These are phyloP conservation scores for Gopherus flavomarginatus DNA, from an alignment of 2,113 vertebrate genomes.

Conservation along the genomic window DNA sequence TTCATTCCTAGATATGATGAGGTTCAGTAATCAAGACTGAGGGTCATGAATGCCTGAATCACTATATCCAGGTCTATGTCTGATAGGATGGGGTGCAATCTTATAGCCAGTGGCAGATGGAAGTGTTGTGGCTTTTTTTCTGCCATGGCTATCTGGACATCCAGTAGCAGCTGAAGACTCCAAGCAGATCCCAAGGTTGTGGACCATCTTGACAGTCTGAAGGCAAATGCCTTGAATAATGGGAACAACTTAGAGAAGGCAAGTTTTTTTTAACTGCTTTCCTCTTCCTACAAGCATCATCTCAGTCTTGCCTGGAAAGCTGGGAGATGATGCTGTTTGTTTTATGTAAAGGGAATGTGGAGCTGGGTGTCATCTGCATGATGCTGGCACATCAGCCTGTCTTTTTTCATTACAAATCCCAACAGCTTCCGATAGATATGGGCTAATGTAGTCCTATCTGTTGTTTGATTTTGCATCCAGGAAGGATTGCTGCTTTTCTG, in stretches of 20 bases:
- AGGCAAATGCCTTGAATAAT: background rate
- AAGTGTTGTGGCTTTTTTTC: background rate
- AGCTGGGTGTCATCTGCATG: background rate
- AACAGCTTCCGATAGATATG: background rate
- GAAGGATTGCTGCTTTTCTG: background rate
- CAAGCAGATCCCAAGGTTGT: background rate
- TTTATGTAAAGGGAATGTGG: background rate
- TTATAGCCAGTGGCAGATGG: rapidly evolving
- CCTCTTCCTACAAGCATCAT: background rate
- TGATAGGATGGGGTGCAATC: background rate
- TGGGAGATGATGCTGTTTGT: background rate
- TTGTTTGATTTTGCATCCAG: background rate
- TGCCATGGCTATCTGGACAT: background rate
- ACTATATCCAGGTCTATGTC: background rate
- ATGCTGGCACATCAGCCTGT: background rate
- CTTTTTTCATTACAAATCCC: background rate
- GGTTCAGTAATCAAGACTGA: background rate
- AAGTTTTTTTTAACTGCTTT: background rate
- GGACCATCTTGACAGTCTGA: background rate
- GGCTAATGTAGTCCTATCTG: background rate
- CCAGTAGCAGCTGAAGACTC: background rate
- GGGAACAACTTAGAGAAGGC: background rate
- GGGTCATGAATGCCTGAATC: background rate
- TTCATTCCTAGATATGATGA: background rate
- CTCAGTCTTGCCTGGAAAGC: background rate